Base-by-base conservation (phyloP, 2,797 vertebrate species). In the Danio jaintianensis region DNA sequence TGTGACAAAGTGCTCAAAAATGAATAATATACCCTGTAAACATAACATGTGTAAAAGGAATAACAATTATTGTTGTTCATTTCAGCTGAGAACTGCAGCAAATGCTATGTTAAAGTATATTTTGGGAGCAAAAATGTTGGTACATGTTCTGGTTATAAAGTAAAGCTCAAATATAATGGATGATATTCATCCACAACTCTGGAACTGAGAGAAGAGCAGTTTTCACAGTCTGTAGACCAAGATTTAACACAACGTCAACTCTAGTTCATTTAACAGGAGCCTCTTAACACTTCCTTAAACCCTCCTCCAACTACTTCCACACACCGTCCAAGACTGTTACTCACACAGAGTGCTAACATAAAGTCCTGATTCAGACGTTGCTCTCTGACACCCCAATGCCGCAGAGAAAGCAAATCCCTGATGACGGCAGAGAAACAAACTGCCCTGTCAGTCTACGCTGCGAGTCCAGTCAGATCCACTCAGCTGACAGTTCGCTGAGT, bases 401-500 rank as follows among this genome's bases (percentile, higher is more conserved):
- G 10, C 15, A 77, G 12, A 76, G 72, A 78, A 80, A 68, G 63
- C 15, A 47, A 52, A 42, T 38, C 13, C 66, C 80, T 56, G 53
- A 16, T 47, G 70, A 75, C 16, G 13, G 9, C 81, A 59, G 83
- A 16, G 75, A 72, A 58, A 72, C 61, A 67, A 82, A 82, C 75
- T 69, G 70, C 47, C 10, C 40, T 79, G 67, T 66, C 80, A 77
- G 67, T 72, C 36, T 38, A 10, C 20, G 4, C 58, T 48, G 63
- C 68, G 29, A 29, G 16, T 42, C 38, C 29, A 36, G 47, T 59
- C 47, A 59, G 58, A 47, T 66, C 6, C 42, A 67, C 47, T 76
- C 56, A 38, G 55, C 8, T 42, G 52, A 40, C 69, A 45, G 75
- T 45, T 55, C 4, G 40, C 63, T 64, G 83, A 81, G 62, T 81